Evolutionary conservation across 2,113 vertebrate species (phyloP), one percentile per base, ranked within the genome.

Genomic region (Tylochromis polylepis): DNA sequence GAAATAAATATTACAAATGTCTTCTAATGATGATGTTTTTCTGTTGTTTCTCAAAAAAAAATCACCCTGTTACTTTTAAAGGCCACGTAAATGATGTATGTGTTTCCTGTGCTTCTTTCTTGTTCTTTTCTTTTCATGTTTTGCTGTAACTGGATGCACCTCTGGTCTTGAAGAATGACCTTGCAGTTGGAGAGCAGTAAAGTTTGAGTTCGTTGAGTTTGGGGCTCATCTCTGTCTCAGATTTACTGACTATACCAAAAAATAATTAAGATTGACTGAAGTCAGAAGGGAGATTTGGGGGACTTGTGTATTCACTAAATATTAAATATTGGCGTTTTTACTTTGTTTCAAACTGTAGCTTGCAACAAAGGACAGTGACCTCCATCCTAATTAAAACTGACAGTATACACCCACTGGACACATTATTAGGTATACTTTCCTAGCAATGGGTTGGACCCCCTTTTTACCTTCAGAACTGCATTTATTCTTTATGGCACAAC

Each of bases 1-100:
- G 20, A 91, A 95, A 95, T 95, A 94, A 95, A 95, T 88, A 88
- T 84, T 88, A 77, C 51, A 83, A 88, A 49, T 90, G 56, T 92
- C 59, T 89, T 87, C 58, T 81, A 43, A 24, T 27, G 29, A 43
- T 55, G 34, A 41, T 58, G 6, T 7, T 82, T 82, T 36, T 84
- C n/a, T 84, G 11, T 55, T 55, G 4, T 56, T 22, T 56, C 53
- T 56, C 10, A 56, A 11, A 51, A 51, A 41, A 41, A 41, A n/a
- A 56, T 56, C 53, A 56, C n/a, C 53, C 24, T 51, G 24, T 72
- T 75, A 29, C 5, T 75, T 51, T 75, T 51, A 77, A 11, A 14
- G 0, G 1, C 41, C 16, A 75, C 10, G 16, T 51, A 29, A 75
- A 24, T 29, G 5, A 27, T 29, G 9, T 29, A 3, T 0, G 15